These are phyloP conservation scores for Entomobrya multifasciata DNA, from an alignment of 2,888 invertebrate genomes.

Conservation along the genomic window DNA sequence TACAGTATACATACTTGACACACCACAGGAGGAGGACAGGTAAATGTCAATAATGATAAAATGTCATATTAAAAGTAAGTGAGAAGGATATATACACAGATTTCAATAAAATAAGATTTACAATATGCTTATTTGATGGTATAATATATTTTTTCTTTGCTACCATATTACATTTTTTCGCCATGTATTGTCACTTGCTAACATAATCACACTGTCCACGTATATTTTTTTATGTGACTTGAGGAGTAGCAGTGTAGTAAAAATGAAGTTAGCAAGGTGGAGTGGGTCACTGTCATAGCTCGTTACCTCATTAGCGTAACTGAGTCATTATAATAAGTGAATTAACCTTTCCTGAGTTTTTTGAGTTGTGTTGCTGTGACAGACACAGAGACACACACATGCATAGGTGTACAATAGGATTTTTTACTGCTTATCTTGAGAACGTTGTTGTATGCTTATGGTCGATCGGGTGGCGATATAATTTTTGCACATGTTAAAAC, in stretches of 20 bases:
- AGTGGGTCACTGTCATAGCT: conserved; percentile 69
- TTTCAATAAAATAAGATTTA: too few relatives aligned
- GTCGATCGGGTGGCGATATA: background rate
- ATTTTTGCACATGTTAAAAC: background rate
- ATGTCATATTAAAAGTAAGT: conserved; percentile 3
- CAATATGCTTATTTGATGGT: too few relatives aligned
- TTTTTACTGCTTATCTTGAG: background rate
- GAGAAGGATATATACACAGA: too few relatives aligned
- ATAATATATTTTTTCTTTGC: too few relatives aligned
- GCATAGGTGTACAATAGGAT: background rate
- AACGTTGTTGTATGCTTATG: background rate
- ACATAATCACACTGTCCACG: background rate
- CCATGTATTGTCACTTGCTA: background rate
- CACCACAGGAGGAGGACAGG: conserved; percentile 24
- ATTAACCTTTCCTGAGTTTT: conserved; percentile 28
- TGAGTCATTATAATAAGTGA: conserved; percentile 13
- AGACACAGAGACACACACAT: conserved; percentile 8
- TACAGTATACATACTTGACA: too few relatives aligned
- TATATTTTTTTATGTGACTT: conserved; percentile 35
- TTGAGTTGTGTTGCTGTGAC: background rate
- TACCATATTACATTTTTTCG: too few relatives aligned
- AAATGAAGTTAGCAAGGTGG: conserved; percentile 6
- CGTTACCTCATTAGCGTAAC: conserved; percentile 36
- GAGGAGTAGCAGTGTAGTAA: background rate
- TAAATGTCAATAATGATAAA: background rate